These are phyloP conservation scores for Bombus balteatus DNA, from an alignment of 1,140 invertebrate genomes.

Conservation along the genomic window DNA sequence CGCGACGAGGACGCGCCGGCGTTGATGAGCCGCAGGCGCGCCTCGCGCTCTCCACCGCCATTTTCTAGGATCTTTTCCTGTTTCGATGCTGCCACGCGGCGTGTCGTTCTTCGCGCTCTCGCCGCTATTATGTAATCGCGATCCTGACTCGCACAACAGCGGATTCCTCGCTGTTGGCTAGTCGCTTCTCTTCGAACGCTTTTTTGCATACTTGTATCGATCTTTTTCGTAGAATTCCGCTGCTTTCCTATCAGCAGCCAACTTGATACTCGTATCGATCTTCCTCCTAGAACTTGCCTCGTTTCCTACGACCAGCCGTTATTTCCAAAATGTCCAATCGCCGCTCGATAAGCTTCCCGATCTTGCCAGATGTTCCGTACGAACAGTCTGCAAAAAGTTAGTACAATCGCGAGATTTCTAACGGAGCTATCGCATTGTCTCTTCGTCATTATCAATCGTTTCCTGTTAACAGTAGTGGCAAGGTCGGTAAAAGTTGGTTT, in stretches of 20 bases:
- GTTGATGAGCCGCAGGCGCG: conserved; percentile 33
- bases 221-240: too few relatives aligned
- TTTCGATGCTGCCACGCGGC: not conserved
- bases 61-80: conserved; percentile 33
- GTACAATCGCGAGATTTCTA: not conserved
- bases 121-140: not conserved
- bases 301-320: rapidly evolving
- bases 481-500: conserved; percentile 33
- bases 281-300: too few relatives aligned
- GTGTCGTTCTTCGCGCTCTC: not conserved
- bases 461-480: not conserved
- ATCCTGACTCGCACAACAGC: not conserved
- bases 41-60: conserved; percentile 11
- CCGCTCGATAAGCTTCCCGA: rapidly evolving
- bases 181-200: not conserved
- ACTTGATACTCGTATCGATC: too few relatives aligned
- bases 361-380: too few relatives aligned
- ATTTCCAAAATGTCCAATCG: not conserved
- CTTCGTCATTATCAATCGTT: not conserved
- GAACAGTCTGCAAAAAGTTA: too few relatives aligned
- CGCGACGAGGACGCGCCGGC: not conserved
- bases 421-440: not conserved
- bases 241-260: too few relatives aligned
- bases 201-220: too few relatives aligned
- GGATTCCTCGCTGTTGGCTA: not conserved